Evolutionary conservation across 2,797 vertebrate genomes (phyloP), one percentile per base, ranked within the genome.

Genomic region (Malurus splendens): DNA sequence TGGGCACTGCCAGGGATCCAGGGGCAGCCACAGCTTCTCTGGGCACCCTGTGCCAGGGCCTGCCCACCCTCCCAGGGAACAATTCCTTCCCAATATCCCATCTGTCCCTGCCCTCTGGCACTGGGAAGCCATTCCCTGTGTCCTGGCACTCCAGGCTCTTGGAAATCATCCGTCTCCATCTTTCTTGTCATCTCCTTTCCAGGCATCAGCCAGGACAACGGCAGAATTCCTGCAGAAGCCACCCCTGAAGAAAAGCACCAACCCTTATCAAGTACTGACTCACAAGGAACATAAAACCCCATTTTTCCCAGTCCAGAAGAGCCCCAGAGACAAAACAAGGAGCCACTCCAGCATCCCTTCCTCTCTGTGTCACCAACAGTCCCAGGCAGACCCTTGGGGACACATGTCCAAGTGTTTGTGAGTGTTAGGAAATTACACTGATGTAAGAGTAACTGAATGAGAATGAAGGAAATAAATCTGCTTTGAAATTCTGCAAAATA

Each of bases 51-150:
- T 17, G 50, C 28, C 33, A 62, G 33, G 24, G 5, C 33, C 30
- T 55, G 0, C 0, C 33, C 16, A 33, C 30, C 1, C 20, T 48
- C 14, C 4, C 9, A 56, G 18, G 16, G 15, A 67, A 24, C 10
- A 51, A 51, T n/a, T 64, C 14, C 27, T 52, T 18, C 32, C 27
- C 7, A 52, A 15, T 32, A 48, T 30, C 17, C 8, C 11, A 56
- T 55, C 30, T 3, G 28, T 0, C 18, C 28, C 5, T 62, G 25
- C 20, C 30, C 16, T 14, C 24, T 14, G 36, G 7, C 50, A 25
- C 0, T 14, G 5, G 2, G 9, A 48, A 55, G 4, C 13, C 41
- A 25, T 62, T 48, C 19, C 9, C 3, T 8, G 10, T 41, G 24
- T 55, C 33, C 30, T 55, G 30, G 7, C 41, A 54, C 16, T 27